These are phyloP conservation scores for Neodon shergylaensis DNA, from an alignment of 2,113 vertebrate genomes.

Conservation along the genomic window DNA sequence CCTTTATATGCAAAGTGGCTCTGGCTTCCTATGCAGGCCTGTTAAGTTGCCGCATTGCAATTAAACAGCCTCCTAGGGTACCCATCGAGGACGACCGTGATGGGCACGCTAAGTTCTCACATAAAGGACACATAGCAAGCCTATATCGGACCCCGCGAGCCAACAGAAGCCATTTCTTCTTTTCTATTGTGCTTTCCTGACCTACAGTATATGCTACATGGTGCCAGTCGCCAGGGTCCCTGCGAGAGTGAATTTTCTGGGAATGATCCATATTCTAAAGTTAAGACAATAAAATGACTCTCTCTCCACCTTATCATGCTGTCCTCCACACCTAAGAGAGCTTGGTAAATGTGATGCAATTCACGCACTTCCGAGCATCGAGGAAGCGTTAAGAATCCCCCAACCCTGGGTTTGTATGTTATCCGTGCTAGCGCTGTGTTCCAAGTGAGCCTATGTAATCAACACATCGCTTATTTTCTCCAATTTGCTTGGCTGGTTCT, in stretches of 20 bases:
- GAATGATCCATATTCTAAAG: conserved; percentile 11
- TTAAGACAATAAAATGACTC: conserved; percentile 36
- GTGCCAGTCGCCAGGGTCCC: neutral
- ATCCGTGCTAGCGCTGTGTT: neutral
- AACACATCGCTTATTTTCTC: conserved; percentile 63
- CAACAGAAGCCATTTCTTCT: neutral
- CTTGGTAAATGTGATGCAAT: neutral
- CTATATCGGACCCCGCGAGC: neutral
- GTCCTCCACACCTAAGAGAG: neutral
- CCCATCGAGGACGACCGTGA: neutral
- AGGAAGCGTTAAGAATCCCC: neutral
- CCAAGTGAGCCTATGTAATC: conserved; percentile 51
- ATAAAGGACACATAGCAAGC: neutral
- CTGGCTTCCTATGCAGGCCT: neutral
- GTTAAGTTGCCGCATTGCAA: neutral
- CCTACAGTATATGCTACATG: neutral
- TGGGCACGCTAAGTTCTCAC: neutral
- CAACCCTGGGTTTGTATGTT: neutral
- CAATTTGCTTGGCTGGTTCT: conserved; percentile 75
- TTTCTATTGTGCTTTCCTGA: neutral
- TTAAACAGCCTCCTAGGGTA: neutral
- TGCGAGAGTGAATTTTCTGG: neutral
- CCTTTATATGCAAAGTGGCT: conserved; percentile 39
- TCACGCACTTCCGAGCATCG: neutral
- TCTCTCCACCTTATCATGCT: neutral